Conservation (phyloP, 2,888 invertebrate species). For the Tetropium fuscum region DNA sequence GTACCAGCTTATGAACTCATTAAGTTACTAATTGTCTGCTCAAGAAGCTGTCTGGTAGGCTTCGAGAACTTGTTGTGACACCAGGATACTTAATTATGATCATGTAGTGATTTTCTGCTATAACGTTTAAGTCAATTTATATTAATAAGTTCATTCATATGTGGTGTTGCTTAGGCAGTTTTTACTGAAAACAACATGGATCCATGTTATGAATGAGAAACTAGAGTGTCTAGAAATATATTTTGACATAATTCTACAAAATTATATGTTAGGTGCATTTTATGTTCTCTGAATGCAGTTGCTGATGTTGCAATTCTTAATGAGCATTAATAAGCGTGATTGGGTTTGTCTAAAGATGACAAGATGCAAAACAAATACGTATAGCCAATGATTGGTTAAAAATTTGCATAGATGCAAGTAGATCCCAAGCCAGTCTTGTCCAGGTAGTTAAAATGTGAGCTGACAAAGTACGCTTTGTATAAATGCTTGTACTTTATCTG, state of each 20-base stretch:
- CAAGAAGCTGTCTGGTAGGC: conserved; percentile 39
- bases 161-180: too few relatives aligned
- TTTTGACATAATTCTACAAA: too few relatives aligned
- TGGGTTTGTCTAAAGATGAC: conserved; percentile 22
- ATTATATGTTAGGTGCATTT: too few relatives aligned
- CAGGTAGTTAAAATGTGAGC: conserved; percentile 54
- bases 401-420: conserved; percentile 31
- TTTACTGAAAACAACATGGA: too few relatives aligned
- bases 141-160: too few relatives aligned
- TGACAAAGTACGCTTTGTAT: conserved; percentile 50
- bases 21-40: conserved; percentile 46
- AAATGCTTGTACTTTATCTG: conserved; percentile 49
- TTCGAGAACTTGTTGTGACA: conserved; percentile 20
- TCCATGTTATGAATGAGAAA: too few relatives aligned
- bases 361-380: conserved; percentile 13
- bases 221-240: too few relatives aligned
- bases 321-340: conserved; percentile 23
- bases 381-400: conserved; percentile 22
- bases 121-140: background rate
- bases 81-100: conserved; percentile 23
- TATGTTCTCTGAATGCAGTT: too few relatives aligned
- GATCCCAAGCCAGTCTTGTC: conserved; percentile 45
- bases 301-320: too few relatives aligned
- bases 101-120: background rate
- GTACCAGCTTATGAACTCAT: conserved; percentile 46